Evolutionary conservation across 2,888 invertebrate genomes (phyloP).

Genomic region (Macrophya annulata): DNA sequence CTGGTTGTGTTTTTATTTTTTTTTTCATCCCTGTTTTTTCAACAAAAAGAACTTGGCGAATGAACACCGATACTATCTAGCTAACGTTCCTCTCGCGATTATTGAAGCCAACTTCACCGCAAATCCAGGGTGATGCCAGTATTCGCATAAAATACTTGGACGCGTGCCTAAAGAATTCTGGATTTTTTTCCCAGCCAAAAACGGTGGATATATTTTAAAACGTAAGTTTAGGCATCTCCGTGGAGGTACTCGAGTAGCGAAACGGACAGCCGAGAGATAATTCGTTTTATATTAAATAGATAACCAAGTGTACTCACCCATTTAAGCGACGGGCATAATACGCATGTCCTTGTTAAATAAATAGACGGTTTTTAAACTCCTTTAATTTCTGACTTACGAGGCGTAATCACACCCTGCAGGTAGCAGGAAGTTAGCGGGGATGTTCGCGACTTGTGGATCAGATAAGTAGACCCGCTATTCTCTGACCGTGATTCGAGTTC

Average conservation of each 20-base stretch:
- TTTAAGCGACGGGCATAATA: slow-evolving; percentile 63
- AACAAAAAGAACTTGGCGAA: background rate
- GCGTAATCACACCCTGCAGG: slow-evolving; percentile 68
- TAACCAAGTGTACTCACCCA: slow-evolving; percentile 60
- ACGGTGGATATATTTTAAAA: background rate
- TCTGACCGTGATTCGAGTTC: slow-evolving; percentile 19
- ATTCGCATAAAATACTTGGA: too few species aligned
- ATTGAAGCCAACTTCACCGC: background rate
- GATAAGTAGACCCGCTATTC: slow-evolving; percentile 34
- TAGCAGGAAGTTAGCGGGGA: slow-evolving; percentile 54
- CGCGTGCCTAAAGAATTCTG: background rate
- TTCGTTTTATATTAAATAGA: slow-evolving; percentile 67
- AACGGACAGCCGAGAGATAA: slow-evolving; percentile 66
- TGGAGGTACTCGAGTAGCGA: slow-evolving; percentile 66
- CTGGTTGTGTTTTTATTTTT: background rate
- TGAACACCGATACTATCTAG: slow-evolving; percentile 13
- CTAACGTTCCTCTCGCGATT: background rate
- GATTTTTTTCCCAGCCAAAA: background rate
- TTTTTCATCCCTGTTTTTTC: background rate
- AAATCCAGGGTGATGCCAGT: background rate
- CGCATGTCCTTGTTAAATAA: slow-evolving; percentile 65
- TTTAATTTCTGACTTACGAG: slow-evolving; percentile 65
- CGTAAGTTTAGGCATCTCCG: background rate
- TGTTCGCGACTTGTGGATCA: slow-evolving; percentile 50
- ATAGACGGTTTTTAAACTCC: slow-evolving; percentile 73